phyloP scores from a whole-genome alignment of 2,888 invertebrate species.

The Drosophila mimica region DNA sequence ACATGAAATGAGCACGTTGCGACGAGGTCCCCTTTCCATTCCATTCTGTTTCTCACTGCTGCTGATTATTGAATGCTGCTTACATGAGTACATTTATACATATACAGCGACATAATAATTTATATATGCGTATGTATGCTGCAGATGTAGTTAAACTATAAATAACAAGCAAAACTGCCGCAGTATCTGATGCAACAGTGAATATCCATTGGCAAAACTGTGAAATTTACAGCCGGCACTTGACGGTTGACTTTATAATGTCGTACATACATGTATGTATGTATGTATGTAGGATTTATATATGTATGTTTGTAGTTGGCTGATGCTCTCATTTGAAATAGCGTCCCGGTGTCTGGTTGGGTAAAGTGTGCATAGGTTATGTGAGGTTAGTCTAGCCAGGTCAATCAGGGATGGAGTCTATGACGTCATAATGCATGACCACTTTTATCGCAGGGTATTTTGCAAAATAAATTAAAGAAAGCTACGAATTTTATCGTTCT shows the following conservation, averaged over 20 bases:
- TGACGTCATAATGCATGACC: not conserved
- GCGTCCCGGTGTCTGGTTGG: slow-evolving; percentile 1
- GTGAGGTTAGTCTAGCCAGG: not conserved
- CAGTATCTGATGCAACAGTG: slow-evolving; percentile 4
- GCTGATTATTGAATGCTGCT: slow-evolving; percentile 1
- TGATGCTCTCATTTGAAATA: not conserved
- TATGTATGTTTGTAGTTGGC: not conserved
- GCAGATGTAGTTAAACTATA: slow-evolving; percentile 37
- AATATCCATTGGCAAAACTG: slow-evolving; percentile 18
- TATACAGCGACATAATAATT: not conserved
- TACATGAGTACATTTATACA: not conserved
- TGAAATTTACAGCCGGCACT: slow-evolving; percentile 4
- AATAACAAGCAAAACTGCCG: slow-evolving; percentile 27
- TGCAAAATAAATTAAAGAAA: not conserved
- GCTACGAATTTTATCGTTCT: not conserved
- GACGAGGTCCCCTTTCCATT: not conserved
- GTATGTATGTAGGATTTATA: not conserved
- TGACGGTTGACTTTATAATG: slow-evolving; percentile 23
- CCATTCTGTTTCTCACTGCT: slow-evolving; percentile 3
- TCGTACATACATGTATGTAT: not conserved
- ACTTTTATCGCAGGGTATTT: not conserved
- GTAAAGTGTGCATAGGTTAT: not conserved
- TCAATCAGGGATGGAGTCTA: not conserved
- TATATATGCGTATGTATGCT: not conserved
- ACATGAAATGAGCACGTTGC: slow-evolving; percentile 30